A percentile compares a stretch with the other conserved stretches of the same genome.
phyloP scores from a whole-genome alignment of 2,797 vertebrate species.

The Chrysocyon brachyurus region DNA sequence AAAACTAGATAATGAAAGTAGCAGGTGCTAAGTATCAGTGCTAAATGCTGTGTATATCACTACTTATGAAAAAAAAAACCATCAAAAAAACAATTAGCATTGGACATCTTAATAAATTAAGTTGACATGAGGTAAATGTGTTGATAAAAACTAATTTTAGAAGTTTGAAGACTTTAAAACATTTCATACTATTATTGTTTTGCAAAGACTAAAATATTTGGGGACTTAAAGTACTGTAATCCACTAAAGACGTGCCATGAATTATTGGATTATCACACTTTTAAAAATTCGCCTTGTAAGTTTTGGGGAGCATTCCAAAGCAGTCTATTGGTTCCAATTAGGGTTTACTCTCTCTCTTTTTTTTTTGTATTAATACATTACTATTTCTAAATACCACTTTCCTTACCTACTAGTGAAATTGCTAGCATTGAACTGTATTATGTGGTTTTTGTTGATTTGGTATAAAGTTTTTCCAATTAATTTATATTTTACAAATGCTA shows the following conservation, averaged over 20 bases:
- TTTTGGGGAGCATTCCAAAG: slow-evolving; percentile 91
- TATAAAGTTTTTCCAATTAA: slow-evolving; percentile 88
- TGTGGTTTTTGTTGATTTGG: slow-evolving; percentile 89
- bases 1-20: slow-evolving; percentile 91
- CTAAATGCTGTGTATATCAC: slow-evolving; percentile 93
- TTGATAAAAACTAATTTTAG: slow-evolving; percentile 92
- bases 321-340: slow-evolving; percentile 89
- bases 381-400: slow-evolving; percentile 89
- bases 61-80: slow-evolving; percentile 89
- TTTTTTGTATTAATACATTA: slow-evolving; percentile 84
- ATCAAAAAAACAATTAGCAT: slow-evolving; percentile 89
- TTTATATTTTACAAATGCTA: slow-evolving; percentile 90
- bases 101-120: slow-evolving; percentile 93
- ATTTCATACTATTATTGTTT: slow-evolving; percentile 92
- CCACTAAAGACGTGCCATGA: slow-evolving; percentile 91
- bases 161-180: slow-evolving; percentile 91
- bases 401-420: slow-evolving; percentile 88
- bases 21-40: slow-evolving; percentile 93
- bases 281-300: slow-evolving; percentile 88
- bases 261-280: slow-evolving; percentile 90
- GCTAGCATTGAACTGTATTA: slow-evolving; percentile 88
- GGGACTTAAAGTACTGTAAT: slow-evolving; percentile 91
- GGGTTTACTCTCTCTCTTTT: slow-evolving; percentile 84
- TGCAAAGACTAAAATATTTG: slow-evolving; percentile 90
- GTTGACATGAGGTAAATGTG: slow-evolving; percentile 92